Base-by-base conservation (phyloP, 1,140 invertebrate genomes). In the Heliconius himera region DNA sequence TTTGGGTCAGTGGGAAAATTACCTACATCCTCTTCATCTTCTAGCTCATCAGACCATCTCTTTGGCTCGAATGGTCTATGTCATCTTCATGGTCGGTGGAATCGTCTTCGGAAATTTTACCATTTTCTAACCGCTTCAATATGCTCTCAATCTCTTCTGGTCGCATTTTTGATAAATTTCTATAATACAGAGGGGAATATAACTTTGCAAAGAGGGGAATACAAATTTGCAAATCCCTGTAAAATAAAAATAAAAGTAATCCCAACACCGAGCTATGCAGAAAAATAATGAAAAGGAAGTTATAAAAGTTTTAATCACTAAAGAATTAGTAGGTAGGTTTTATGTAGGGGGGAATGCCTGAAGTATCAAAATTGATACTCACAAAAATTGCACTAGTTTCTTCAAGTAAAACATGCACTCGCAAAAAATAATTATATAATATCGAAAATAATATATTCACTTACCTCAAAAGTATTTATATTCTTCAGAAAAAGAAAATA, bases 281-380 rank as follows among this genome's bases (percentile, higher is more conserved):
- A 86, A 87, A 89, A 87, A 88, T 74, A 76, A 86, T 86, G 82
- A 87, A 89, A 74, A 74, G 79, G 33, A 86, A 83, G 81, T 85
- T 83, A 82, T 20, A 85, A 85, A 87, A 84, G 80, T 85, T 88
- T 82, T 85, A 84, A 83, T 84, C 87, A 81, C 84, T 80, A 85
- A 83, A 85, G 83, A 87, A 73, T 88, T 86, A 87, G 82, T 87
- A 87, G 84, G 82, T 87, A 86, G 83, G 79, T 84, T 86, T 87
- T 85, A 89, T 85, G 83, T 84, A 87, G 85, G 86, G 79, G 82
- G 82, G 87, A 89, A 89, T 87, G 86, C 86, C 86, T 87, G 86
- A 86, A 87, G 84, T 89, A 87, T 85, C 85, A 88, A 88, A 74
- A 85, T 87, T 87, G 85, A 88, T 87, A 87, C 83, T 82, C 82